Evolutionary conservation across 2,797 vertebrate species (phyloP).

Genomic region (Macropus fuliginosus): DNA sequence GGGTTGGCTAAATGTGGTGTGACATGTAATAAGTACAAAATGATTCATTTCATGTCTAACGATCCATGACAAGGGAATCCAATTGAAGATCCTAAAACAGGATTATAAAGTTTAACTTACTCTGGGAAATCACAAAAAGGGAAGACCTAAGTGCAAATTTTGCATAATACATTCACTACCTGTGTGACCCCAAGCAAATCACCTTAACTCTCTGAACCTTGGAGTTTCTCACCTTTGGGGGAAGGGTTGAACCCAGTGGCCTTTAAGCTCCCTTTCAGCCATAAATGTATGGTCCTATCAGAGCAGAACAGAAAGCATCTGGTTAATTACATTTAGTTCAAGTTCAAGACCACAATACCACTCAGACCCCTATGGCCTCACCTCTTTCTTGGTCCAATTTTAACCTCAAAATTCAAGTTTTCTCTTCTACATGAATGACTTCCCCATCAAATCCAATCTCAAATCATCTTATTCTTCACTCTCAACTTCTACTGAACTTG

Average conservation of each 20-base stretch:
- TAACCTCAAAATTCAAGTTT: not conserved
- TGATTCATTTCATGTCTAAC: conserved; percentile 78
- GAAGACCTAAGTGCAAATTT: not conserved
- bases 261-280: not conserved
- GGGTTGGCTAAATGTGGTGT: not conserved
- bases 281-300: not conserved
- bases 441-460: not conserved
- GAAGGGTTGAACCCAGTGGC: not conserved
- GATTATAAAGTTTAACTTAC: conserved; percentile 69
- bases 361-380: not conserved
- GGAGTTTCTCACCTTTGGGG: not conserved
- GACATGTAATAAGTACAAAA: not conserved
- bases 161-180: not conserved
- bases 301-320: not conserved
- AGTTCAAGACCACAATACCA: not conserved
- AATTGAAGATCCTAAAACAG: conserved; percentile 75
- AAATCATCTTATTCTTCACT: not conserved
- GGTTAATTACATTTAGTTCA: not conserved
- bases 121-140: not conserved
- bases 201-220: not conserved
- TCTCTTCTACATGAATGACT: not conserved
- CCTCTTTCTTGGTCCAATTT: not conserved
- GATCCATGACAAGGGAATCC: conserved; percentile 77
- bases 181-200: not conserved
- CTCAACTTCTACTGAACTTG: not conserved